These are phyloP conservation scores for Taenaris catops DNA, from an alignment of 2,888 invertebrate species.

Conservation along the genomic window DNA sequence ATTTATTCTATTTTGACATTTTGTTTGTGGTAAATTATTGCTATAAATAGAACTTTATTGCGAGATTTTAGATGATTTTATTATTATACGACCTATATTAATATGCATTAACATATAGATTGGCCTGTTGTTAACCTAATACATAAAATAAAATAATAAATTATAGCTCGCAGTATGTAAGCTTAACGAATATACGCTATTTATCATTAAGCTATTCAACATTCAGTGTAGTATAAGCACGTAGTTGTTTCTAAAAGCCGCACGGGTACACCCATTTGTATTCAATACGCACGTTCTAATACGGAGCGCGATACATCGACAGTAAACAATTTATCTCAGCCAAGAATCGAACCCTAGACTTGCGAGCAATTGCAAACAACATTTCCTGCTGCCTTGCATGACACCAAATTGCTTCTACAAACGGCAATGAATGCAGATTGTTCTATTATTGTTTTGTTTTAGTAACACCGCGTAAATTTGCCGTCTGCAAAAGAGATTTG, in stretches of 20 bases:
- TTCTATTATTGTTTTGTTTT: constrained; percentile 54
- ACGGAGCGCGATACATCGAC: constrained; percentile 61
- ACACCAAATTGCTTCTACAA: constrained; percentile 68
- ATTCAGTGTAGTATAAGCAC: constrained; percentile 8
- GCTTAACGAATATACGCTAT: too few relatives aligned
- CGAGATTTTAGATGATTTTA: too few relatives aligned
- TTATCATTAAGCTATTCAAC: too few relatives aligned
- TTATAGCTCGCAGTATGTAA: too few relatives aligned
- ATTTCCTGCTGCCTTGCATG: constrained; percentile 63
- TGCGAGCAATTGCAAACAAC: constrained; percentile 47
- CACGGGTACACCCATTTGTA: constrained; percentile 56
- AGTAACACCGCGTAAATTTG: constrained; percentile 14
- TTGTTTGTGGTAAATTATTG: too few relatives aligned
- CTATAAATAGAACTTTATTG: too few relatives aligned
- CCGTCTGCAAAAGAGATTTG: constrained; percentile 19
- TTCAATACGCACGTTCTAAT: constrained; percentile 67
- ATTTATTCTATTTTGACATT: too few relatives aligned
- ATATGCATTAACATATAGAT: too few relatives aligned
- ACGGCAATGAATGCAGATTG: constrained; percentile 64
- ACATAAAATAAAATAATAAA: too few relatives aligned
- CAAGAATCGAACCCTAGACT: constrained; percentile 57
- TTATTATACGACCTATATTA: too few relatives aligned
- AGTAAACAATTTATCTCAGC: constrained; percentile 57
- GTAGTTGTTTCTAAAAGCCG: constrained; percentile 17
- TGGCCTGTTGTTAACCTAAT: too few relatives aligned